Evolutionary conservation across 2,113 vertebrate genomes (phyloP).

Genomic region (Psilopsiagon aurifrons): DNA sequence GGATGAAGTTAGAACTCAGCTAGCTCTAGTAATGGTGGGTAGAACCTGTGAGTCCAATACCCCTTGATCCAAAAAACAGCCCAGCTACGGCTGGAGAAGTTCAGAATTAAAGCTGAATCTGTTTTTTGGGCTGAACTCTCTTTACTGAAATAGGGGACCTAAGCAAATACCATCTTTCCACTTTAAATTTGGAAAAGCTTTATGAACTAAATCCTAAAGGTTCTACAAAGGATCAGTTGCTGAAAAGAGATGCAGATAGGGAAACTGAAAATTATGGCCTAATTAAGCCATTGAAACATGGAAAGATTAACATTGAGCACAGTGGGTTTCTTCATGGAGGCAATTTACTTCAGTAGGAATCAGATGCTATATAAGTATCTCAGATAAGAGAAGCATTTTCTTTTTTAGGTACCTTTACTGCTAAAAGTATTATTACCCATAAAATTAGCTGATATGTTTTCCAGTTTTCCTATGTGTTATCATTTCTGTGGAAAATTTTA

Average conservation of each 20-base stretch:
- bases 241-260: background rate
- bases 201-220: background rate
- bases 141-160: background rate
- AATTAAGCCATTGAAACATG: background rate
- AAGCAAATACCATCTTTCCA: background rate
- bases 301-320: background rate
- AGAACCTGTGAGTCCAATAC: background rate
- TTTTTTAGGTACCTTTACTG: background rate
- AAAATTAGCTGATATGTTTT: background rate
- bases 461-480: background rate
- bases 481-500: background rate
- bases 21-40: background rate
- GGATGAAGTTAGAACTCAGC: background rate
- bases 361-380: background rate
- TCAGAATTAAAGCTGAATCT: background rate
- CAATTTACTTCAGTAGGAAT: background rate
- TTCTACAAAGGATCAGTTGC: background rate
- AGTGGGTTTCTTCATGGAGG: background rate
- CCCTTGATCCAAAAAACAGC: background rate
- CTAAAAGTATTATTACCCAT: background rate
- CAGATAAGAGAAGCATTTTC: background rate
- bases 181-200: background rate
- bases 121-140: background rate
- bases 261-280: background rate
- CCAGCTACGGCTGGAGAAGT: background rate